phyloP scores from a whole-genome alignment of 2,888 invertebrate genomes.

The Dendrolimus pini region DNA sequence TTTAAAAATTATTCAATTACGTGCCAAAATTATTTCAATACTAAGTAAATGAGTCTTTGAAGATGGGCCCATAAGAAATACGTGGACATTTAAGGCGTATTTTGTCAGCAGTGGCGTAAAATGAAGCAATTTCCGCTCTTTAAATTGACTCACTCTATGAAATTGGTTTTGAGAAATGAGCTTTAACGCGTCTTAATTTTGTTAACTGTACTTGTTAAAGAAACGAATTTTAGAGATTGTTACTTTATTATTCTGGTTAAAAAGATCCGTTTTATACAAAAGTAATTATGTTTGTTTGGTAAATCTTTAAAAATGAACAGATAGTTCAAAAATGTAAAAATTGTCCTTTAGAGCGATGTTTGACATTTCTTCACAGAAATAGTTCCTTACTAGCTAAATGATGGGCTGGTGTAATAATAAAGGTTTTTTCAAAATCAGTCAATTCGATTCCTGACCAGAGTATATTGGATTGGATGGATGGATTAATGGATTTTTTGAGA shows the following conservation, averaged over 20 bases:
- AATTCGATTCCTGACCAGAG: no score
- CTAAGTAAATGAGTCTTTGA: neutral
- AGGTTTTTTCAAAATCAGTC: no score
- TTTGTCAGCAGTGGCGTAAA: conserved; percentile 45
- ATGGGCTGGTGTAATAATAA: no score
- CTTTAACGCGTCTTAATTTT: conserved; percentile 36
- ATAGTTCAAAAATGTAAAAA: no score
- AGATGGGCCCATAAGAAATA: conserved; percentile 19
- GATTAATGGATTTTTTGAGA: no score
- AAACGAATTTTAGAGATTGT: conserved; percentile 14
- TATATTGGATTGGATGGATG: no score
- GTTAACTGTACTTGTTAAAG: conserved; percentile 30
- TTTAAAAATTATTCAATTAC: neutral
- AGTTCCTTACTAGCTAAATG: no score
- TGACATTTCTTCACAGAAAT: no score
- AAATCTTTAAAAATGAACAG: no score
- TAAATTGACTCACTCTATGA: conserved; percentile 45
- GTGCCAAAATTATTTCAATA: neutral
- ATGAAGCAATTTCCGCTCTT: conserved; percentile 53
- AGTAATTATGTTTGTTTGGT: conserved; percentile 5
- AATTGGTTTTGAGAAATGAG: conserved; percentile 41
- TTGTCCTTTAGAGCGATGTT: no score
- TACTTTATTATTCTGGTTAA: neutral
- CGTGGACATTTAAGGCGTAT: conserved; percentile 31
- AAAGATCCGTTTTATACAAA: conserved; percentile 2